Conservation (phyloP, 2,888 invertebrate genomes). For the Palloptera scutellata region DNA sequence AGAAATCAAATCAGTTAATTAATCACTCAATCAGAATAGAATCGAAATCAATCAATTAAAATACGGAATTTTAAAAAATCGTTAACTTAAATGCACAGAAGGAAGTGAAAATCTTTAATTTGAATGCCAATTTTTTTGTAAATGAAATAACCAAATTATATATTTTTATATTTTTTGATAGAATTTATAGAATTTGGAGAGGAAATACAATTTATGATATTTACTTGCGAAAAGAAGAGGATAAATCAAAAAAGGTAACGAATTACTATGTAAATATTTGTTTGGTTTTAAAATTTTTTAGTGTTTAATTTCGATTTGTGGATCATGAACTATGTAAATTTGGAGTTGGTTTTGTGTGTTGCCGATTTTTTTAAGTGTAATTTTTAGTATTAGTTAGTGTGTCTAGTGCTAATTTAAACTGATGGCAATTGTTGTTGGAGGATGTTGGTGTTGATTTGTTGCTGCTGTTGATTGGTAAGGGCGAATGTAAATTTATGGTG, state of each 20-base stretch:
- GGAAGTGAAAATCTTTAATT: slow-evolving; percentile 23
- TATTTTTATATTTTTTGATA: slow-evolving; percentile 45
- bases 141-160: slow-evolving; percentile 23
- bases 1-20: slow-evolving; percentile 23
- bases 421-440: background rate
- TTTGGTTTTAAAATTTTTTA: slow-evolving; percentile 26
- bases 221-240: too few relatives aligned
- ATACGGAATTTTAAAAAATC: background rate
- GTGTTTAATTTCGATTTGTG: slow-evolving; percentile 32
- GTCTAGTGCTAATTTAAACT: too few relatives aligned
- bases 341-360: too few relatives aligned
- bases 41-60: slow-evolving; percentile 7
- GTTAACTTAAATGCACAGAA: slow-evolving; percentile 9
- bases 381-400: too few relatives aligned
- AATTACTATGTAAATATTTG: too few relatives aligned
- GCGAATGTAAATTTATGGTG: background rate
- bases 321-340: slow-evolving; percentile 18
- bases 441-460: background rate
- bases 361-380: too few relatives aligned
- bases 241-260: too few relatives aligned
- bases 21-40: slow-evolving; percentile 10
- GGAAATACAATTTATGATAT: too few relatives aligned
- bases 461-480: background rate
- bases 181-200: slow-evolving; percentile 32
- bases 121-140: slow-evolving; percentile 30